A percentile compares a stretch with the other conserved stretches of the same genome.
These are phyloP conservation scores for Eulemur macaco DNA, from an alignment of 2,113 vertebrate genomes.

Conservation along the genomic window DNA sequence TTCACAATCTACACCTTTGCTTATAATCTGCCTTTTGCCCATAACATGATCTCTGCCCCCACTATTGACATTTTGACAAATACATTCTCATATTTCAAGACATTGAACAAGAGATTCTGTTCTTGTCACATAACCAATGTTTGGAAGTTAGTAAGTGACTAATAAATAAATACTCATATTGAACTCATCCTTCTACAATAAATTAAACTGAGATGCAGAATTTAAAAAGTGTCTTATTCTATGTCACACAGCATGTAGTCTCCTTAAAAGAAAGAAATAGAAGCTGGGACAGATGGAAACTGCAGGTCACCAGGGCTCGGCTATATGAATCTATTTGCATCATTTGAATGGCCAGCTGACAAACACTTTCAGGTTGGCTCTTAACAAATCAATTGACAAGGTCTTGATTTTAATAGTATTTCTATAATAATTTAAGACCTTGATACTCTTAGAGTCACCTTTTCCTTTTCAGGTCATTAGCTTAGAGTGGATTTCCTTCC, in stretches of 20 bases:
- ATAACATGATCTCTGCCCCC: neutral
- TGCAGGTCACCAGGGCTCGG: neutral
- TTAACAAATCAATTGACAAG: neutral
- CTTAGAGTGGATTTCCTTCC: neutral
- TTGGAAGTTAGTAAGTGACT: neutral
- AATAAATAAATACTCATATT: neutral
- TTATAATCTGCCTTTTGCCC: neutral
- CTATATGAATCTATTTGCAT: neutral
- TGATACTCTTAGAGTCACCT: neutral
- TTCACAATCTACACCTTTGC: neutral
- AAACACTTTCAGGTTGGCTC: neutral
- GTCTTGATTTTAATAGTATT: neutral
- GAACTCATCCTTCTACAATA: neutral
- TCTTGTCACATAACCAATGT: neutral
- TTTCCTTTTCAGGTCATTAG: neutral
- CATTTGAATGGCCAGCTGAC: neutral
- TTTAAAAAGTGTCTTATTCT: neutral
- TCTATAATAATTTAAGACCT: neutral
- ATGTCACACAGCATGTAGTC: neutral
- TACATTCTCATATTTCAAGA: neutral
- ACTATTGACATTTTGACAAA: neutral
- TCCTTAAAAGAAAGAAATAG: neutral
- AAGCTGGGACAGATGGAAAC: neutral
- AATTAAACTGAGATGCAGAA: neutral
- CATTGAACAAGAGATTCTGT: neutral